These are phyloP conservation scores for Drosophila murphyi DNA, from an alignment of 1,140 invertebrate genomes.

Conservation along the genomic window DNA sequence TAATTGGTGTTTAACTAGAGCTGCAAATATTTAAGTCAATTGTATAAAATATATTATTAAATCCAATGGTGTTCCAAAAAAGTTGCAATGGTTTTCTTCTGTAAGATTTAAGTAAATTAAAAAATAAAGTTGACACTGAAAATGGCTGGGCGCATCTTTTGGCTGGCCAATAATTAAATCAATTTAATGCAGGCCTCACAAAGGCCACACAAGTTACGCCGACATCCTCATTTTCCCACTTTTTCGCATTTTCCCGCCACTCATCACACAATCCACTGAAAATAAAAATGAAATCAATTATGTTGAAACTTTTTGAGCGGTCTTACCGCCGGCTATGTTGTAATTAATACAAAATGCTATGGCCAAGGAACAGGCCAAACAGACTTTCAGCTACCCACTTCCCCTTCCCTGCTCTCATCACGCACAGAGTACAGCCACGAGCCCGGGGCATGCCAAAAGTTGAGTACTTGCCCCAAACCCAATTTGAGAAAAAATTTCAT, in stretches of 20 bases:
- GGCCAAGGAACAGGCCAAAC: constrained; percentile 29
- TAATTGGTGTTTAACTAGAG: too few relatives aligned
- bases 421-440: neutral
- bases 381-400: neutral
- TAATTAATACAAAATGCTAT: constrained; percentile 80
- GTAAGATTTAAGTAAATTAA: constrained; percentile 51
- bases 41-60: too few relatives aligned
- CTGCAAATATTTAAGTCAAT: too few relatives aligned
- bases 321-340: constrained; percentile 64
- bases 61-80: neutral
- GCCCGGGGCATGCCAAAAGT: constrained; percentile 72
- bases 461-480: constrained; percentile 78
- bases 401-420: neutral
- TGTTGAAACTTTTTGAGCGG: constrained; percentile 70
- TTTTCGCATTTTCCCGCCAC: neutral
- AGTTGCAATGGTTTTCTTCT: constrained; percentile 32
- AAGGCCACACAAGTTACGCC: constrained; percentile 9
- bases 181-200: constrained; percentile 60
- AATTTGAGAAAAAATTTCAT: constrained; percentile 79
- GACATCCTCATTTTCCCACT: constrained; percentile 2
- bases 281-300: constrained; percentile 80
- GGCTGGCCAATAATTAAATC: constrained; percentile 65
- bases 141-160: constrained; percentile 28
- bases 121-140: constrained; percentile 48
- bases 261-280: constrained; percentile 24